Conservation (phyloP, 2,888 invertebrate species). For the Heteropelma amictum region DNA sequence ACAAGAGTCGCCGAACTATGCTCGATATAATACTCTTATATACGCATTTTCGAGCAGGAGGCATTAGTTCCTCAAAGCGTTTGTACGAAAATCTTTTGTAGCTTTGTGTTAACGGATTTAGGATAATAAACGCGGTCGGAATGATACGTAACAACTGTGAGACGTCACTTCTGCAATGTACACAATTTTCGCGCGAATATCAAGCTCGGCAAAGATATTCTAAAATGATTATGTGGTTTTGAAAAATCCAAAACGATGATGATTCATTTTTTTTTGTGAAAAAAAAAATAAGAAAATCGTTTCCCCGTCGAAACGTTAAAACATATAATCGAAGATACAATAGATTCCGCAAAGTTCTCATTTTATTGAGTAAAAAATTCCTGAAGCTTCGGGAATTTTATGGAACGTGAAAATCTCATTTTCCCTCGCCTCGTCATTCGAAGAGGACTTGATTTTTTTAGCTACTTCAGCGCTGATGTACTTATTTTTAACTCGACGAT, state of each 20-base stretch:
- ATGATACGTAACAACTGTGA: conserved; percentile 29
- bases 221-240: neutral
- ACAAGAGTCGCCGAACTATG: neutral
- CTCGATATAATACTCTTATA: no score
- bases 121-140: conserved; percentile 12
- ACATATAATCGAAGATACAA: no score
- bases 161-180: neutral
- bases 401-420: no score
- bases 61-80: neutral
- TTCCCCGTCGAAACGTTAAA: no score
- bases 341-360: no score
- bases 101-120: conserved; percentile 7
- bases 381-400: no score
- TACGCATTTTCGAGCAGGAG: neutral
- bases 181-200: neutral
- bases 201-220: neutral
- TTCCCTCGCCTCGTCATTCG: no score
- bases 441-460: no score
- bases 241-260: neutral
- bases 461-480: neutral
- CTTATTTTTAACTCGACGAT: neutral
- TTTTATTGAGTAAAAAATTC: no score
- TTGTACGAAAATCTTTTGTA: conserved; percentile 15
- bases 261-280: no score
- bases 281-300: no score